These are phyloP conservation scores for Axis porcinus DNA, from an alignment of 2,113 vertebrate species.

Conservation along the genomic window DNA sequence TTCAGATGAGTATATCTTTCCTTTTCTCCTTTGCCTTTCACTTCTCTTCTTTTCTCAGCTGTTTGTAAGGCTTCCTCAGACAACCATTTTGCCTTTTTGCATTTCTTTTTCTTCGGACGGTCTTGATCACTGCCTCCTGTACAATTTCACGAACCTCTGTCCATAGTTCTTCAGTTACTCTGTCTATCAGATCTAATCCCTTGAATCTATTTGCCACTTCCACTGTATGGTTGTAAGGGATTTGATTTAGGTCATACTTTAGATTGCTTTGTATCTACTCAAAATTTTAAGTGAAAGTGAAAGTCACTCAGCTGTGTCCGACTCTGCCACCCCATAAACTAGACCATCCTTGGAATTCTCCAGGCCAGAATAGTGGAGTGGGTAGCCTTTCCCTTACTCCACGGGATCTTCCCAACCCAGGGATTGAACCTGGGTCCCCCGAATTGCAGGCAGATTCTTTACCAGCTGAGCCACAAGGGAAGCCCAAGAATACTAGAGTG, in stretches of 20 bases:
- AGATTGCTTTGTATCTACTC: neutral
- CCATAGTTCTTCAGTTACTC: neutral
- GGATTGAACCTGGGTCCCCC: accelerated
- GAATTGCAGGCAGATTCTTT: neutral
- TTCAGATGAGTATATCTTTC: neutral
- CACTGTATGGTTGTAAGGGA: neutral
- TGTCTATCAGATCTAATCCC: neutral
- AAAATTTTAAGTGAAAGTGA: neutral
- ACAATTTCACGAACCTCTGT: neutral
- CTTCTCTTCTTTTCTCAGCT: neutral
- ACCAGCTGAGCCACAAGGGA: neutral
- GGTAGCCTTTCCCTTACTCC: neutral
- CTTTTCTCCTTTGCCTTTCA: neutral
- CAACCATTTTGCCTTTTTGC: neutral
- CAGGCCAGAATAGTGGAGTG: neutral
- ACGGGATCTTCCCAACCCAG: neutral
- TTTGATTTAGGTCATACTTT: neutral
- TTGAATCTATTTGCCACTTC: neutral
- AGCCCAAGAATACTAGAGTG: neutral
- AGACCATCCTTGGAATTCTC: neutral
- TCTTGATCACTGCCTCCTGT: neutral
- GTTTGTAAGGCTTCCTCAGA: neutral
- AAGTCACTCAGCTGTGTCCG: accelerated
- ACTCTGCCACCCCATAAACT: neutral
- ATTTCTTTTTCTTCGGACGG: neutral